Evolutionary conservation across 2,888 invertebrate species (phyloP), one percentile per base, ranked within the genome.

Genomic region (Chymomyza amoena): DNA sequence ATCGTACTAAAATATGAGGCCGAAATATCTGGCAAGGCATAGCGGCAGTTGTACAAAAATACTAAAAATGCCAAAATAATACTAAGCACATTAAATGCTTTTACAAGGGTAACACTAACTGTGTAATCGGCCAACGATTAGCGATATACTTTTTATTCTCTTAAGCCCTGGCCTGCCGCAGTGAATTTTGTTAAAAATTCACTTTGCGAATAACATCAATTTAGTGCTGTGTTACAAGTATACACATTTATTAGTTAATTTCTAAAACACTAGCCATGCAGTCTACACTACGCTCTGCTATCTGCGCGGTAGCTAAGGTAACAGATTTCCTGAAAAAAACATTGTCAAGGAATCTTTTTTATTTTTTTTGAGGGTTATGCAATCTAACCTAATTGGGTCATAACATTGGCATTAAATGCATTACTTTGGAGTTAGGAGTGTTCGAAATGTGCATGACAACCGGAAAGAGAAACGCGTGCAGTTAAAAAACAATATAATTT

Each of bases 281-380:
- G 83, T 89, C 80, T 66, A 87, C 89, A 63, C 76, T 90, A 73
- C 80, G 89, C 50, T 87, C 78, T 71, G 79, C 79, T 67, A 75
- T 87, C 61, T 76, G 78, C 61, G 68, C 79, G 54, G 84, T 79
- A 62, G 75, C 87, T 62, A 89, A 90, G 90, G 90, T 90, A 87
- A 28, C 69, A 66, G 57, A 57, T 52, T 36, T 10, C n/a, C 52
- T 25, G 20, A 10, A 57, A 4, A 4, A 16, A 20, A 32, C 2
- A 54, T n/a, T 54, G 51, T 6, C 36, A 39, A 56, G 18, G 9
- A 28, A 57, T 61, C 61, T 13, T 36, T 50, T 65, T 74, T 36
- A 50, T 63, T 74, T 68, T 70, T 71, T 64, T 65, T 71, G n/a
- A 59, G 54, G 76, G 73, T 90, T 90, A 90, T 90, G 90, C 90